These are phyloP conservation scores for Drosophila azteca DNA, from an alignment of 1,140 invertebrate genomes.

Conservation along the genomic window DNA sequence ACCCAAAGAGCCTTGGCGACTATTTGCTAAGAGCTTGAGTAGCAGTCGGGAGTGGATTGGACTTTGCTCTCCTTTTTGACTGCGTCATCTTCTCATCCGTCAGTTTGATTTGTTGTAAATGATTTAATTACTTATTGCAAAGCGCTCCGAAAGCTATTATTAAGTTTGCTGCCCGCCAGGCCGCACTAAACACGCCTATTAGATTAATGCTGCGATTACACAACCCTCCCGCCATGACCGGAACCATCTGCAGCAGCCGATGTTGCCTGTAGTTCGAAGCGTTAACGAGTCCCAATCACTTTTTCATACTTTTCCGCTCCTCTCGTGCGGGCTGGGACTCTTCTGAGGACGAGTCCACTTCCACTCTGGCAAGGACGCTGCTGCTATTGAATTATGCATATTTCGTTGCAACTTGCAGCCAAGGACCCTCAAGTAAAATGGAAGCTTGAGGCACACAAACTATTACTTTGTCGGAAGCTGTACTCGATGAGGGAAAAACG, in stretches of 20 bases:
- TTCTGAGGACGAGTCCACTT: slow-evolving; percentile 6
- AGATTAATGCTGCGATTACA: slow-evolving; percentile 73
- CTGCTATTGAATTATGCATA: slow-evolving; percentile 72
- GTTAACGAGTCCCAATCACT: slow-evolving; percentile 65
- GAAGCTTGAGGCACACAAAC: slow-evolving; percentile 39
- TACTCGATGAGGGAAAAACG: slow-evolving; percentile 10
- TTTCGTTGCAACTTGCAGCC: slow-evolving; percentile 63
- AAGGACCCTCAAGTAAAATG: slow-evolving; percentile 23
- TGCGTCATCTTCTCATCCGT: not conserved
- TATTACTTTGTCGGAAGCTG: slow-evolving; percentile 36
- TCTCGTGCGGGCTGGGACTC: slow-evolving; percentile 5
- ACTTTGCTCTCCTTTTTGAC: not conserved
- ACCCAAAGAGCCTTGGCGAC: slow-evolving; percentile 13
- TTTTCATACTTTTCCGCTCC: slow-evolving; percentile 57
- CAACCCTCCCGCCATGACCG: not conserved
- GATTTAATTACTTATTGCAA: slow-evolving; percentile 69
- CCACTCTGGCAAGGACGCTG: slow-evolving; percentile 9
- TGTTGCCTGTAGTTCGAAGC: slow-evolving; percentile 30
- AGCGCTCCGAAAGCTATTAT: slow-evolving; percentile 63
- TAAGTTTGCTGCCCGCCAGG: slow-evolving; percentile 53
- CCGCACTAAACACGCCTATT: slow-evolving; percentile 63
- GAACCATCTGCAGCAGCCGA: not conserved
- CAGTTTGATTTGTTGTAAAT: slow-evolving; percentile 67
- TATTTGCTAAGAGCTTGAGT: slow-evolving; percentile 34
- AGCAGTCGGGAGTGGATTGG: not conserved